A percentile compares a stretch with the other conserved stretches of the same genome.
Evolutionary conservation across 2,797 vertebrate species (phyloP).

Genomic region (Pelobates cultripes): DNA sequence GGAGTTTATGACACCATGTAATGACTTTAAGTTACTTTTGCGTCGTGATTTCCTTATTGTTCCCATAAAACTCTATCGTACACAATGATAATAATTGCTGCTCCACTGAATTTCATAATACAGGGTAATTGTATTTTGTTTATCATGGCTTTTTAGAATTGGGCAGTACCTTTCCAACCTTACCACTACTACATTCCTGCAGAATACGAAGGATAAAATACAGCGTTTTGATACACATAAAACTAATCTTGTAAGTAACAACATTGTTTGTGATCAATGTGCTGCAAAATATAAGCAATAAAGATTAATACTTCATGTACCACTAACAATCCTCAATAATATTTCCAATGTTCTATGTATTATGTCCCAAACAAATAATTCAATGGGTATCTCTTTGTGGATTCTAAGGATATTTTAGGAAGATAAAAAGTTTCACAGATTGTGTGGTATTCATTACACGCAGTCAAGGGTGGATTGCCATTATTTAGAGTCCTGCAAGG

Average conservation of each 20-base stretch:
- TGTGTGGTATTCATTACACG: too few relatives aligned
- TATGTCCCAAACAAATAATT: too few relatives aligned
- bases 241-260: constrained; percentile 1
- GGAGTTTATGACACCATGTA: constrained; percentile 48
- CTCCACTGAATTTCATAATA: constrained; percentile 50
- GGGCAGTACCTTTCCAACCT: constrained; percentile 32
- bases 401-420: too few relatives aligned
- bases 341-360: too few relatives aligned
- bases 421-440: too few relatives aligned
- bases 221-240: background rate
- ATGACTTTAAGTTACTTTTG: constrained; percentile 58
- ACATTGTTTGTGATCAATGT: background rate
- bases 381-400: too few relatives aligned
- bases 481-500: too few relatives aligned
- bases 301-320: too few relatives aligned
- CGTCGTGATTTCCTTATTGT: constrained; percentile 54
- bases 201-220: background rate
- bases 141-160: constrained; percentile 21
- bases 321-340: too few relatives aligned
- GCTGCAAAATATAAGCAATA: background rate
- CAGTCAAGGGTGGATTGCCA: too few relatives aligned
- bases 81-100: constrained; percentile 55
- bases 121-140: constrained; percentile 53
- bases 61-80: constrained; percentile 27
- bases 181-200: constrained; percentile 5